These are phyloP conservation scores for Volucella zonaria DNA, from an alignment of 2,888 invertebrate species.

Conservation along the genomic window DNA sequence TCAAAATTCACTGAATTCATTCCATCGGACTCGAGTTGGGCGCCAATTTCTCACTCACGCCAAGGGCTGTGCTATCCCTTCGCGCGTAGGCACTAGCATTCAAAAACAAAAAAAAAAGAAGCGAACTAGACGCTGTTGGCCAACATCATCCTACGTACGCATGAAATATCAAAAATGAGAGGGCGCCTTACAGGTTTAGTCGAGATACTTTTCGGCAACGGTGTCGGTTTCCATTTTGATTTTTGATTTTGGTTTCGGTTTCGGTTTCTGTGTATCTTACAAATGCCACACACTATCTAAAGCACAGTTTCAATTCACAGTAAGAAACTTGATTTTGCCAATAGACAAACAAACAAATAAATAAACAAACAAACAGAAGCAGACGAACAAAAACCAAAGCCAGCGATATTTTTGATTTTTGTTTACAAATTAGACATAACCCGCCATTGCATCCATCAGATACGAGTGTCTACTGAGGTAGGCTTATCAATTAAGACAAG, in stretches of 20 bases:
- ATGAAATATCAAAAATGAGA: slow-evolving; percentile 28
- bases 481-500: slow-evolving; percentile 47
- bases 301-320: slow-evolving; percentile 43
- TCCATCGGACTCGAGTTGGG: slow-evolving; percentile 46
- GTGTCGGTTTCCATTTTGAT: slow-evolving; percentile 2
- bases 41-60: slow-evolving; percentile 59
- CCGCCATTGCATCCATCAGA: slow-evolving; percentile 57
- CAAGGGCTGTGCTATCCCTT: slow-evolving; percentile 48
- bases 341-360: slow-evolving; percentile 53
- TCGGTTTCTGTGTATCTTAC: slow-evolving; percentile 30
- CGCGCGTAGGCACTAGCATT: slow-evolving; percentile 20
- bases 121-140: slow-evolving; percentile 11
- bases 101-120: not conserved
- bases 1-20: slow-evolving; percentile 46
- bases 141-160: slow-evolving; percentile 56
- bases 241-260: not conserved
- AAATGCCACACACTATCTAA: slow-evolving; percentile 32
- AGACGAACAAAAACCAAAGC: slow-evolving; percentile 38
- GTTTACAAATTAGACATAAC: slow-evolving; percentile 60
- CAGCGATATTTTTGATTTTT: slow-evolving; percentile 19
- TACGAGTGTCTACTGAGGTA: slow-evolving; percentile 2
- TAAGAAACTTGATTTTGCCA: slow-evolving; percentile 57
- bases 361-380: slow-evolving; percentile 35
- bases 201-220: no score
- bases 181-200: slow-evolving; percentile 54